phyloP scores from a whole-genome alignment of 2,113 vertebrate species.

The Danio rerio region GRCz12tu NC_133178.1:22208501-22209000 shows the following conservation, averaged over 20 bases:
- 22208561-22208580: conserved; percentile 68
- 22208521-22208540: conserved; percentile 89
- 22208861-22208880: background rate
- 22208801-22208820: conserved; percentile 3
- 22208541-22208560: conserved; percentile 82
- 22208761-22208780: background rate
- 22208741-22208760: background rate
- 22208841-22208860: background rate
- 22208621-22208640: conserved; percentile 83
- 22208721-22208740: background rate
- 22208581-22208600: conserved; percentile 47
- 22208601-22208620: conserved; percentile 72
- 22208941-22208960: background rate
- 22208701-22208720: background rate
- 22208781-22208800: background rate
- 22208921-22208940: conserved; percentile 7
- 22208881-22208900: conserved; percentile 7
- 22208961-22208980: too few relatives aligned
- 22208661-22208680: conserved; percentile 76
- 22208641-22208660: conserved; percentile 81
- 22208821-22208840: background rate
- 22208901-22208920: background rate
- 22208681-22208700: background rate
- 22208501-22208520: conserved; percentile 87
- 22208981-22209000: background rate